Base-by-base conservation (phyloP, 2,113 vertebrate genomes). In the Vulpes vulpes region DNA sequence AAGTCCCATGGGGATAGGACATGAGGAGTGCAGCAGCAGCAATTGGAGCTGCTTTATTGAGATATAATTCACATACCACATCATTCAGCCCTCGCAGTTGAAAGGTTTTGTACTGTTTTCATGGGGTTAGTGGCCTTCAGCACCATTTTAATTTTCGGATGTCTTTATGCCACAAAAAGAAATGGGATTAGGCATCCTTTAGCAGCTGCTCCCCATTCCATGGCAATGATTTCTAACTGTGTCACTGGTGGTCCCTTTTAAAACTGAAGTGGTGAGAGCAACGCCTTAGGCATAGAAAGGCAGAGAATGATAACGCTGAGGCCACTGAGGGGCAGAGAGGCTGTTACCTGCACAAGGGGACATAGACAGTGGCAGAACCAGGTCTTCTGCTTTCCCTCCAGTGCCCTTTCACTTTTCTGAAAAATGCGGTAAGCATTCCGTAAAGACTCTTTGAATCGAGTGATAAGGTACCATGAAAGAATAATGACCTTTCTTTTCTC, bases 11-110 rank as follows among this genome's bases (percentile, higher is more conserved):
- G 8, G n/a, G 60, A 32, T 25, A 35, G 57, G 43, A 6, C 27
- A 2, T 0, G 8, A 69, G 35, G 43, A 53, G 62, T 86, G 43
- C 60, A 69, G 15, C 11, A 19, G 38, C 17, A 5, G 16, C 5
- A 57, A 69, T 59, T 62, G 74, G 65, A 81, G 73, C 17, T n/a
- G 74, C n/a, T 96, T 94, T 81, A 59, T 76, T 69, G 94, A 96
- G 43, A 35, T 49, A 60, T 8, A 93, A 83, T 78, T 51, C 49
- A 76, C 25, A 27, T 16, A 38, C 57, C 51, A 64, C 57, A 19
- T 20, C 71, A 81, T 53, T 81, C 78, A 79, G n/a, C 38, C 74
- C 60, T 60, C 30, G 69, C 23, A 55, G 38, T 51, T 86, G 62
- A 53, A 0, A 59, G 62, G 81, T 92, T 96, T 94, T 64, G 16